phyloP scores from a whole-genome alignment of 2,888 invertebrate species.

The Eugnorisma glareosa region DNA sequence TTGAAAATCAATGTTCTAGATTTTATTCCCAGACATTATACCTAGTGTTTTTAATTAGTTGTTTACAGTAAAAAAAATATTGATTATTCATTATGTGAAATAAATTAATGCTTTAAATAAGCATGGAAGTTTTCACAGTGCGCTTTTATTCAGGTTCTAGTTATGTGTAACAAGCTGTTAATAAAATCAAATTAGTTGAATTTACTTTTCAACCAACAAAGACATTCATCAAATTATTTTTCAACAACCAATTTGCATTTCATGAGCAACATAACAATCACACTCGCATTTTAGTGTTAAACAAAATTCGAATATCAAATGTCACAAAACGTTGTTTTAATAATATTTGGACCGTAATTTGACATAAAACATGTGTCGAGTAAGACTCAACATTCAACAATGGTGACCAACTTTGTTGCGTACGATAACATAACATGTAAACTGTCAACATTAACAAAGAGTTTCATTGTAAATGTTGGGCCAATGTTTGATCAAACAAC shows the following conservation, averaged over 20 bases:
- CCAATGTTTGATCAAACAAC: constrained; percentile 67
- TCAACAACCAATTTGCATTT: background rate
- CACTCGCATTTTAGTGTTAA: constrained; percentile 26
- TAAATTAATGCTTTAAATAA: too few relatives aligned
- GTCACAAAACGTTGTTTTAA: constrained; percentile 58
- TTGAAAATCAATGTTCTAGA: background rate
- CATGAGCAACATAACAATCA: background rate
- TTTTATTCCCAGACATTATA: background rate
- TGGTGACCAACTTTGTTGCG: constrained; percentile 66
- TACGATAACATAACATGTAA: constrained; percentile 54
- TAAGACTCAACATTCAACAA: constrained; percentile 68
- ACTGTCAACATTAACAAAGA: constrained; percentile 62
- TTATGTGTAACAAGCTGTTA: background rate
- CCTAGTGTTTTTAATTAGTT: background rate
- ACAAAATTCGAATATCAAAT: constrained; percentile 49
- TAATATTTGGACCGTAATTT: constrained; percentile 60
- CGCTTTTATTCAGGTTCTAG: background rate
- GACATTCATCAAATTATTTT: background rate
- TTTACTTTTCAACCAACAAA: background rate
- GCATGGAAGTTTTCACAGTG: too few relatives aligned
- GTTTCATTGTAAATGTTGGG: constrained; percentile 52
- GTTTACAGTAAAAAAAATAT: background rate
- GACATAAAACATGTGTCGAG: constrained; percentile 71
- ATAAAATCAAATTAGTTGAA: background rate
- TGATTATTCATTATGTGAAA: too few relatives aligned